A percentile compares a stretch with the other conserved stretches of the same genome.
phyloP scores from a whole-genome alignment of 2,113 vertebrate species.

The Heloderma charlesbogerti region DNA sequence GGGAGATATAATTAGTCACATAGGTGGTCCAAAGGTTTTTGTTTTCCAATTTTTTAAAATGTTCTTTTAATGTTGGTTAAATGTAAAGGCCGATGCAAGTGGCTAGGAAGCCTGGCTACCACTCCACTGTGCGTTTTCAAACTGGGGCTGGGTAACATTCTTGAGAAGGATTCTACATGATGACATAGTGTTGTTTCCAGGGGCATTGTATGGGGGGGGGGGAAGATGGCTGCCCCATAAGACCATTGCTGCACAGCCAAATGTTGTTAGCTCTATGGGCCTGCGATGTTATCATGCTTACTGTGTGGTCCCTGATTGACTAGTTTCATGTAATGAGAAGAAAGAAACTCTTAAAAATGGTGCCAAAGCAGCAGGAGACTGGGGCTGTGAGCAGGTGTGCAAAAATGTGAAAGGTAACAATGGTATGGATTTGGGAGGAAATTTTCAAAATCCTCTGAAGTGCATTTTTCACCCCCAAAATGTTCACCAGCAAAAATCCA shows the following conservation, averaged over 20 bases:
- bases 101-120: background rate
- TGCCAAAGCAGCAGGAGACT: background rate
- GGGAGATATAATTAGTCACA: background rate
- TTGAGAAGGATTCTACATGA: too few relatives aligned
- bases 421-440: background rate
- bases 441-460: background rate
- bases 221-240: too few relatives aligned
- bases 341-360: background rate
- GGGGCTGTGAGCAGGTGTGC: background rate
- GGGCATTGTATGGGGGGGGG: too few relatives aligned
- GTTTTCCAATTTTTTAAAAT: background rate
- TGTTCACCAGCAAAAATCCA: background rate
- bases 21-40: background rate
- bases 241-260: background rate
- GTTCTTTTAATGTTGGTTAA: background rate
- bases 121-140: background rate
- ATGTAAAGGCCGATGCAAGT: background rate
- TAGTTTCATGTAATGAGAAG: background rate
- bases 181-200: too few relatives aligned
- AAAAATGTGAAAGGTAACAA: background rate
- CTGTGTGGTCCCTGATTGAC: background rate
- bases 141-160: too few relatives aligned
- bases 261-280: background rate
- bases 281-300: background rate
- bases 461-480: background rate